Percentiles rank a stretch among this genome's conserved stretches.
phyloP scores from a whole-genome alignment of 2,888 invertebrate species.

The Epicampocera succincta region DNA sequence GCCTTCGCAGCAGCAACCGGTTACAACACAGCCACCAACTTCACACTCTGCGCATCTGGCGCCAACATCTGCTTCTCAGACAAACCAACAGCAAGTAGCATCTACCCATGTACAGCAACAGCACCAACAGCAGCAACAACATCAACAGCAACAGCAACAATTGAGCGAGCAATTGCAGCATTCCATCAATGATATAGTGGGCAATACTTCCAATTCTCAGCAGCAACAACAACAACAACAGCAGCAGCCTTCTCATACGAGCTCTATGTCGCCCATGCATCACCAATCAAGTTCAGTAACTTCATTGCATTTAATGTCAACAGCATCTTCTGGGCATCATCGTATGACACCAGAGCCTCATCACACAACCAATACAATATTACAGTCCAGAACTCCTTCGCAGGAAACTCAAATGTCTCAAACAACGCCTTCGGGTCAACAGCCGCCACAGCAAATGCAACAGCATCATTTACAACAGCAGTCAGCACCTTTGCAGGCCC shows the following conservation, averaged over 20 bases:
- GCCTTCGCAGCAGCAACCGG: constrained; percentile 61
- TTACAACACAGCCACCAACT: constrained; percentile 75
- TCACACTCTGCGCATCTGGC: constrained; percentile 77
- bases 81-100: constrained; percentile 77
- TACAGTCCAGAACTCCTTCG: constrained; percentile 78
- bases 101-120: constrained; percentile 70
- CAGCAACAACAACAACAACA: no score
- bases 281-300: constrained; percentile 70
- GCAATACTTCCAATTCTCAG: constrained; percentile 76
- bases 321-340: constrained; percentile 73
- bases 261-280: constrained; percentile 69
- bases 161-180: constrained; percentile 81
- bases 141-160: constrained; percentile 78
- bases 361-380: constrained; percentile 74
- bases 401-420: constrained; percentile 72
- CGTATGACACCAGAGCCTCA: constrained; percentile 74
- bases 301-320: constrained; percentile 69
- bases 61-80: constrained; percentile 75
- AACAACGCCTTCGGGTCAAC: constrained; percentile 69
- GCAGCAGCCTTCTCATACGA: constrained; percentile 69
- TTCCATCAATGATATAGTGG: constrained; percentile 81
- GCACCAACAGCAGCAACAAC: constrained; percentile 73
- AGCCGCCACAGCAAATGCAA: constrained; percentile 63
- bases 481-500: constrained; percentile 61
- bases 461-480: constrained; percentile 68